These are phyloP conservation scores for Diceros bicornis DNA, from an alignment of 2,797 vertebrate genomes.

Conservation along the genomic window DNA sequence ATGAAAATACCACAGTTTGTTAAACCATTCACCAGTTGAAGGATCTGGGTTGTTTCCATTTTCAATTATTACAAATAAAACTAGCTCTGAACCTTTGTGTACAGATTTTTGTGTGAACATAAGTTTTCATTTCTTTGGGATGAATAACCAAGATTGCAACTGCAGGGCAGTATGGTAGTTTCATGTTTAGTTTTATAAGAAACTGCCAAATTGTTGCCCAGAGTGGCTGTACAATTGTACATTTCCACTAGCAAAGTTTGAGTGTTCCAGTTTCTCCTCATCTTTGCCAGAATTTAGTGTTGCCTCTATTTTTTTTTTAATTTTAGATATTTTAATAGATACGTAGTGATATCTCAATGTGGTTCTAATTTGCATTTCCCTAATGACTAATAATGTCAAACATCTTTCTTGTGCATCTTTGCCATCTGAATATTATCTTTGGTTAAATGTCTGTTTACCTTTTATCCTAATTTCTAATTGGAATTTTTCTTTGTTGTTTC, in stretches of 20 bases:
- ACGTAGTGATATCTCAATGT: background rate
- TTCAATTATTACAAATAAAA: background rate
- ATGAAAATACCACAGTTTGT: background rate
- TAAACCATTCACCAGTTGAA: background rate
- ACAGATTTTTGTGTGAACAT: background rate
- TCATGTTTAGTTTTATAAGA: slow-evolving; percentile 22
- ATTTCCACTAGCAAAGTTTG: background rate
- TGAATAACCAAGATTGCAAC: background rate
- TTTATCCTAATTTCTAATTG: background rate
- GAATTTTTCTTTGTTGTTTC: slow-evolving; percentile 8
- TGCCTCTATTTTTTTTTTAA: background rate
- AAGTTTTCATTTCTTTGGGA: slow-evolving; percentile 38
- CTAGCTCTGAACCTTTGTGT: background rate
- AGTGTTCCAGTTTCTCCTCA: background rate
- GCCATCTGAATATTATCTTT: background rate
- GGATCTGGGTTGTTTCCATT: background rate
- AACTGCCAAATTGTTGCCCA: background rate
- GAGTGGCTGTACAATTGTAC: background rate
- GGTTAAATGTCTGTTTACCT: background rate
- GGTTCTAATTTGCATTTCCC: background rate
- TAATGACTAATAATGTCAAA: background rate
- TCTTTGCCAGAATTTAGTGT: background rate
- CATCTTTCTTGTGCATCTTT: slow-evolving; percentile 12
- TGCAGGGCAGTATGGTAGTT: background rate
- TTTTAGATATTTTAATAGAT: background rate